Evolutionary conservation across 2,888 invertebrate genomes (phyloP).

Genomic region (Clivina fossor): DNA sequence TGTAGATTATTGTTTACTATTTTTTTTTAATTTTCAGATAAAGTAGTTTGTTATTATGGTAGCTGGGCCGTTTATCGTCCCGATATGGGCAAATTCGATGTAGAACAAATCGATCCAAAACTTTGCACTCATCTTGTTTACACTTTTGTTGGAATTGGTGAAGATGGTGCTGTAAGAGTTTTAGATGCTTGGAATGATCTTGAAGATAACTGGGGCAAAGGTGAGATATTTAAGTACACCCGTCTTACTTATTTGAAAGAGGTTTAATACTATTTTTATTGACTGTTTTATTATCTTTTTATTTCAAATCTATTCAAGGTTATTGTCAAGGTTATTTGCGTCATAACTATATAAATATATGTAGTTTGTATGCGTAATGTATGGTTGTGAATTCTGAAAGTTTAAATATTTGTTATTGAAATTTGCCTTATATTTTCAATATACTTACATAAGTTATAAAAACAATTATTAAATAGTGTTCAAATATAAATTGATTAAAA

Average conservation of each 20-base stretch:
- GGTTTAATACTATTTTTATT: too few species aligned
- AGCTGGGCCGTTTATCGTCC: constrained; percentile 74
- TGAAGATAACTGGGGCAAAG: constrained; percentile 26
- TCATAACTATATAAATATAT: not conserved
- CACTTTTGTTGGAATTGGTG: constrained; percentile 67
- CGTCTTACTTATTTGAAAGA: too few species aligned
- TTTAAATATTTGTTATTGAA: too few species aligned
- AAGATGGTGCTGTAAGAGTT: constrained; percentile 56
- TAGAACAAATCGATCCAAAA: constrained; percentile 65
- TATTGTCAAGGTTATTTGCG: not conserved
- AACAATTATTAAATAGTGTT: too few species aligned
- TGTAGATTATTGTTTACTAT: not conserved
- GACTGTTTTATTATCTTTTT: too few species aligned
- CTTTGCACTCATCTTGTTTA: constrained; percentile 78
- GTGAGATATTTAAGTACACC: too few species aligned
- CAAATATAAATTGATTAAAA: too few species aligned
- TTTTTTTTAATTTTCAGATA: constrained; percentile 57
- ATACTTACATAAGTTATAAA: too few species aligned
- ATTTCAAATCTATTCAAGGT: not conserved
- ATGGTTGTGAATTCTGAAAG: not conserved
- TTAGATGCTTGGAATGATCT: constrained; percentile 64
- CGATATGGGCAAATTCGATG: constrained; percentile 65
- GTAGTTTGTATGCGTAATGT: not conserved
- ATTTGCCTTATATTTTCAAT: too few species aligned
- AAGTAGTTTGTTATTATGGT: constrained; percentile 74